Conservation (phyloP, 2,797 vertebrate species). For the Poeciliopsis presidionis region DNA sequence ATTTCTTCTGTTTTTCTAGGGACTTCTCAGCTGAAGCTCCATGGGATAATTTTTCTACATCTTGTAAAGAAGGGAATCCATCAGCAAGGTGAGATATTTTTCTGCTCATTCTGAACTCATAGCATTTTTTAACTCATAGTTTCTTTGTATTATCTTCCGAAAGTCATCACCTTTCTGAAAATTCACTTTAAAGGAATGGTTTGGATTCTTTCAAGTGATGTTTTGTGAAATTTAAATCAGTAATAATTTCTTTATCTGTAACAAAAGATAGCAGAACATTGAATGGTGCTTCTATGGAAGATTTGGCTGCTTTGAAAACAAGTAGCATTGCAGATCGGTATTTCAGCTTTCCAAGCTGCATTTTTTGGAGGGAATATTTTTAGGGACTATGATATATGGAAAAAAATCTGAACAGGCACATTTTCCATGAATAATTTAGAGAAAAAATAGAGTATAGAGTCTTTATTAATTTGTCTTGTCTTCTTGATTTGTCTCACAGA, state of each 20-base stretch:
- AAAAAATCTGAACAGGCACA: not conserved
- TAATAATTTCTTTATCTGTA: not conserved
- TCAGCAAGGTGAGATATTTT: slow-evolving; percentile 44
- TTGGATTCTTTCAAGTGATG: not conserved
- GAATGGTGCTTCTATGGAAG: not conserved
- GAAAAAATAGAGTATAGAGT: too few relatives aligned
- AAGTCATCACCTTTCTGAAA: not conserved
- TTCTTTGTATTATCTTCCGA: not conserved
- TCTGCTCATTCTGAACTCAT: not conserved
- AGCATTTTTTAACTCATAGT: not conserved
- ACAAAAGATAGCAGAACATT: not conserved
- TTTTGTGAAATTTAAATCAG: not conserved
- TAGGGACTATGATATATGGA: not conserved
- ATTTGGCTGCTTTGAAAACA: not conserved
- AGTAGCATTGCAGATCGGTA: not conserved
- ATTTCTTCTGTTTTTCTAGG: slow-evolving; percentile 35
- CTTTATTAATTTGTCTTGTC: not conserved
- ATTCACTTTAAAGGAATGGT: not conserved
- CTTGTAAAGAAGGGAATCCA: slow-evolving; percentile 51
- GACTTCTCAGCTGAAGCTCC: slow-evolving; percentile 39
- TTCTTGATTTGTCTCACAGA: slow-evolving; percentile 28
- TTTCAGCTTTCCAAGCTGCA: not conserved
- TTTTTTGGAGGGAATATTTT: not conserved
- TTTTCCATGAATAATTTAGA: not conserved
- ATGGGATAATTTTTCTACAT: slow-evolving; percentile 59